Evolutionary conservation across 2,113 vertebrate species (phyloP).

Genomic region (Oceanites oceanicus): DNA sequence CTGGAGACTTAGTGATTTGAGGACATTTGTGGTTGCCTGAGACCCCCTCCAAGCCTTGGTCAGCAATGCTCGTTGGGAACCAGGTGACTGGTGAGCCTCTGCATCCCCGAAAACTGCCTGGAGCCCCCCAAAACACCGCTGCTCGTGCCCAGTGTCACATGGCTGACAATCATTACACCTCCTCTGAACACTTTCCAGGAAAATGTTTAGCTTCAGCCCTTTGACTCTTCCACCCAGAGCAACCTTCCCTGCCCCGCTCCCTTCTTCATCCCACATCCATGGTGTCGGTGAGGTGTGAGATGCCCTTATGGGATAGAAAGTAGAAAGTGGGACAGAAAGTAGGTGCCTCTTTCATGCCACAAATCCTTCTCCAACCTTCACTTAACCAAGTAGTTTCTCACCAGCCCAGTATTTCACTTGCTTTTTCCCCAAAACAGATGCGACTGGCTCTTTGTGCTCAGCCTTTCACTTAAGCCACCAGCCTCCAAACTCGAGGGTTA

Average conservation of each 20-base stretch:
- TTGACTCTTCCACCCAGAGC: not conserved
- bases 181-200: not conserved
- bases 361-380: not conserved
- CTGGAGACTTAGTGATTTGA: not conserved
- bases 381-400: not conserved
- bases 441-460: fast-evolving
- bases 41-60: not conserved
- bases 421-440: not conserved
- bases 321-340: not conserved
- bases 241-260: fast-evolving
- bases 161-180: not conserved
- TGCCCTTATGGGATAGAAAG: not conserved
- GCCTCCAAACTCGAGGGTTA: not conserved
- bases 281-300: not conserved
- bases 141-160: not conserved
- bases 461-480: not conserved
- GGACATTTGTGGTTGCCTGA: not conserved
- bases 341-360: not conserved
- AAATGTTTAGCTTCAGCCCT: not conserved
- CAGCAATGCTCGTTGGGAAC: not conserved
- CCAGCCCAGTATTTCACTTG: not conserved
- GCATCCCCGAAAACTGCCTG: not conserved
- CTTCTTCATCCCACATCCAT: not conserved
- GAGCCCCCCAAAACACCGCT: not conserved
- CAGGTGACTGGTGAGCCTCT: not conserved